These are phyloP conservation scores for Carcinoscorpius rotundicauda DNA, from an alignment of 1,140 invertebrate genomes.

Conservation along the genomic window DNA sequence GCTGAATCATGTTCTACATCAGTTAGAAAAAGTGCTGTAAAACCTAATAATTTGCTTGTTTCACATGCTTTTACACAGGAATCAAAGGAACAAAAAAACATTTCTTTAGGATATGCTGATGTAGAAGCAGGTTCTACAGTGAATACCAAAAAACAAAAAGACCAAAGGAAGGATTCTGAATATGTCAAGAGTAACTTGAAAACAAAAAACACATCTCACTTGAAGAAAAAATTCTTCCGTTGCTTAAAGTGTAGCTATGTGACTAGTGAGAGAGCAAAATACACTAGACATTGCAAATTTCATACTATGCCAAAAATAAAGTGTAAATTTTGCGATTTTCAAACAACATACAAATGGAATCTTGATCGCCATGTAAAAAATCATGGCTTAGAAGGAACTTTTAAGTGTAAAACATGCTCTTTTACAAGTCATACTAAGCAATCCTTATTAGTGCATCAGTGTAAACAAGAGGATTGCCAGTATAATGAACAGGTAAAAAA, in stretches of 20 bases:
- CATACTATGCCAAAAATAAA: constrained; percentile 88
- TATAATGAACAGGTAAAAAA: no score
- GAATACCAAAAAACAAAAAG: no score
- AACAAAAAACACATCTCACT: no score
- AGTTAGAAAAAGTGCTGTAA: no score
- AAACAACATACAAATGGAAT: constrained; percentile 86
- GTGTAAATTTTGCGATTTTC: constrained; percentile 82
- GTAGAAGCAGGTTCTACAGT: no score
- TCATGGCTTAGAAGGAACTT: constrained; percentile 60
- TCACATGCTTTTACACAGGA: no score
- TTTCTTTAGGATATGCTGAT: no score
- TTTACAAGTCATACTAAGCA: constrained; percentile 87
- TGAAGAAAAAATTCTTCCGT: constrained; percentile 49
- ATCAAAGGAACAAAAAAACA: no score
- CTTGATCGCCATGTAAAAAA: constrained; percentile 84
- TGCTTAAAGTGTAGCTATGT: constrained; percentile 80
- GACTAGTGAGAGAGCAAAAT: constrained; percentile 75
- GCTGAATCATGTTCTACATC: no score
- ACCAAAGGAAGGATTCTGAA: no score
- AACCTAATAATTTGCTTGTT: no score
- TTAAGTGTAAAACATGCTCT: constrained; percentile 73
- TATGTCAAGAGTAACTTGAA: no score
- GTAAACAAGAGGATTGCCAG: constrained; percentile 35
- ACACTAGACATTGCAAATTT: constrained; percentile 87
- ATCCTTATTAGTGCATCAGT: constrained; percentile 79